These are phyloP conservation scores for Syncerus caffer DNA, from an alignment of 2,797 vertebrate species.

Conservation along the genomic window DNA sequence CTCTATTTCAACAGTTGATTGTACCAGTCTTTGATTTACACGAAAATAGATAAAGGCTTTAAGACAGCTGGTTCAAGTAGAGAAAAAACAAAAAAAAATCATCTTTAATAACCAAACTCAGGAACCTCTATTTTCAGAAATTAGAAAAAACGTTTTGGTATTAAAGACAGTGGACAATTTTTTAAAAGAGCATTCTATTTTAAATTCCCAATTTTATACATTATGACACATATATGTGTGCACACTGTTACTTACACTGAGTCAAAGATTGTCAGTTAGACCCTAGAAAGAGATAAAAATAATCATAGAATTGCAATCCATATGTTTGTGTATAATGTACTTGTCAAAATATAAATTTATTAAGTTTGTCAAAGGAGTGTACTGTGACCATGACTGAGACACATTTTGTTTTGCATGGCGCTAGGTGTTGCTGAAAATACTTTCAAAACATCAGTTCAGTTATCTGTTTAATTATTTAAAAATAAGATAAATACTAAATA, in stretches of 20 bases:
- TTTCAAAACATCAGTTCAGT: not conserved
- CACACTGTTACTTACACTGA: not conserved
- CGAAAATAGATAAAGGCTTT: not conserved
- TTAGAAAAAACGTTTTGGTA: not conserved
- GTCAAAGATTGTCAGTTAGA: not conserved
- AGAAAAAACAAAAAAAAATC: not conserved
- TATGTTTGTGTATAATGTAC: not conserved
- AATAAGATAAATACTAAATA: not conserved
- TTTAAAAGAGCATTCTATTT: not conserved
- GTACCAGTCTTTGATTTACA: not conserved
- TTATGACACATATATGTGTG: not conserved
- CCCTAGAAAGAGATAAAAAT: not conserved
- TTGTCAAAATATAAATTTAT: not conserved
- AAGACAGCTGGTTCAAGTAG: not conserved
- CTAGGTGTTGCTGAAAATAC: not conserved
- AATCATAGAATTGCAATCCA: not conserved
- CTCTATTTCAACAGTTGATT: not conserved
- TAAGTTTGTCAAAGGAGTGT: not conserved
- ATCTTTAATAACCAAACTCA: not conserved
- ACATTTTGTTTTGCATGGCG: not conserved
- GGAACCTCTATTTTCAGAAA: not conserved
- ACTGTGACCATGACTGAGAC: not conserved
- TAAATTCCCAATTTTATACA: not conserved
- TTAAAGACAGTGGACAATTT: not conserved
- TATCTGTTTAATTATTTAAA: not conserved